Evolutionary conservation across 2,797 vertebrate genomes (phyloP).

Genomic region (Protonibea diacanthus): DNA sequence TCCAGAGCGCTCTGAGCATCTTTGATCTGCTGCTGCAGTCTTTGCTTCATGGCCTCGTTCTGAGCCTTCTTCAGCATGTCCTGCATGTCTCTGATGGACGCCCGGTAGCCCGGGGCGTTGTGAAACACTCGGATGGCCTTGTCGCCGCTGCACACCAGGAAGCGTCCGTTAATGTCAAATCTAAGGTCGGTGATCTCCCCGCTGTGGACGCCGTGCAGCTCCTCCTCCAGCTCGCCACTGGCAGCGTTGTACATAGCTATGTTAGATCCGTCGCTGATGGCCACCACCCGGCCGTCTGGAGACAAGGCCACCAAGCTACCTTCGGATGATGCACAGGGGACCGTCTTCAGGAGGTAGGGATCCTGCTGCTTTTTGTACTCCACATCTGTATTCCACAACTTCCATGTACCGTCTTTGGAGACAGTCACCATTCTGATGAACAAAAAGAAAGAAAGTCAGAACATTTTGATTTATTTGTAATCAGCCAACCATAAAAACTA

Average conservation of each 20-base stretch:
- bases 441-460: neutral
- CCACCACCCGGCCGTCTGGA: constrained; percentile 89
- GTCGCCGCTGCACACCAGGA: constrained; percentile 91
- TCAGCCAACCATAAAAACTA: too few species aligned
- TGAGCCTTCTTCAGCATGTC: constrained; percentile 88
- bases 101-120: constrained; percentile 91
- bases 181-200: constrained; percentile 85
- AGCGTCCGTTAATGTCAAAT: constrained; percentile 91
- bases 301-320: constrained; percentile 89
- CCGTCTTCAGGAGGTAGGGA: constrained; percentile 91
- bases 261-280: constrained; percentile 85
- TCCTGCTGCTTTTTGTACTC: constrained; percentile 98
- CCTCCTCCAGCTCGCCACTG: constrained; percentile 89
- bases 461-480: too few species aligned
- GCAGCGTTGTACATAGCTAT: constrained; percentile 87
- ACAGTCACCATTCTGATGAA: constrained; percentile 92
- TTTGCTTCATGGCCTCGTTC: constrained; percentile 89
- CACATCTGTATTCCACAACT: constrained; percentile 95
- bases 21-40: constrained; percentile 91
- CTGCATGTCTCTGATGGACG: constrained; percentile 91
- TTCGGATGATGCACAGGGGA: constrained; percentile 81
- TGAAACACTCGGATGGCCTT: constrained; percentile 91
- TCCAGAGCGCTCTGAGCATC: constrained; percentile 89
- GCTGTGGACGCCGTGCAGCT: constrained; percentile 85
- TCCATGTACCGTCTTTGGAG: constrained; percentile 97